These are phyloP conservation scores for Tenualosa ilisha DNA, from an alignment of 2,797 vertebrate genomes.

Conservation along the genomic window DNA sequence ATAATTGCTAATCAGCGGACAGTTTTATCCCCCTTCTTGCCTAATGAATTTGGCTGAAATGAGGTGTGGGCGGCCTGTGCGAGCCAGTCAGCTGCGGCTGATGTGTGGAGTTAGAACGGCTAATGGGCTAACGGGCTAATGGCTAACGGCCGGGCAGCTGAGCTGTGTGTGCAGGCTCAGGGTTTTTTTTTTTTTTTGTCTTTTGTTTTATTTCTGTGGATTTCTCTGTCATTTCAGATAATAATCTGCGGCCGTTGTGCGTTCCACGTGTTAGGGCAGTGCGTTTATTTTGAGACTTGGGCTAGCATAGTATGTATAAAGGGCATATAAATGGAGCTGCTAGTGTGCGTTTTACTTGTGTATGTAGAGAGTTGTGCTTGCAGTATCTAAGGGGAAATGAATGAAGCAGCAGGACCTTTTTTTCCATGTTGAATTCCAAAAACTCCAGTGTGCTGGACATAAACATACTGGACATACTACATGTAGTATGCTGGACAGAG, in stretches of 20 bases:
- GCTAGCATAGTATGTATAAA: too few relatives aligned
- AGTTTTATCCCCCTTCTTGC: slow-evolving; percentile 67
- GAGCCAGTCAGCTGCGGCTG: slow-evolving; percentile 64
- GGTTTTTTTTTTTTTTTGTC: neutral
- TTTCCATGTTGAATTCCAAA: neutral
- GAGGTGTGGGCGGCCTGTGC: slow-evolving; percentile 72
- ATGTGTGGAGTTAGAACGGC: slow-evolving; percentile 65
- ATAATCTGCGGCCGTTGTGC: neutral
- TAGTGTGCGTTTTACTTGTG: too few relatives aligned
- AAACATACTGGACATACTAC: neutral
- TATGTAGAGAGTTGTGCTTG: neutral
- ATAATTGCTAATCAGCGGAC: slow-evolving; percentile 80
- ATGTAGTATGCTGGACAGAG: neutral
- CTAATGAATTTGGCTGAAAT: slow-evolving; percentile 75
- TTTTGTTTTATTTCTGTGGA: neutral
- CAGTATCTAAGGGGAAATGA: neutral
- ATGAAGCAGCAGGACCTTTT: too few relatives aligned
- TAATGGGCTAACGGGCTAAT: neutral
- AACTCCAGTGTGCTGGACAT: neutral
- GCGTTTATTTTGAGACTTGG: neutral
- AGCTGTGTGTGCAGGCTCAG: too few relatives aligned
- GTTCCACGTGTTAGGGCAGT: neutral
- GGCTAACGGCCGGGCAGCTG: neutral
- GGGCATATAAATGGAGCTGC: too few relatives aligned
- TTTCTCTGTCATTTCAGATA: neutral